phyloP scores from a whole-genome alignment of 2,797 vertebrate species.

The Trachops cirrhosus region DNA sequence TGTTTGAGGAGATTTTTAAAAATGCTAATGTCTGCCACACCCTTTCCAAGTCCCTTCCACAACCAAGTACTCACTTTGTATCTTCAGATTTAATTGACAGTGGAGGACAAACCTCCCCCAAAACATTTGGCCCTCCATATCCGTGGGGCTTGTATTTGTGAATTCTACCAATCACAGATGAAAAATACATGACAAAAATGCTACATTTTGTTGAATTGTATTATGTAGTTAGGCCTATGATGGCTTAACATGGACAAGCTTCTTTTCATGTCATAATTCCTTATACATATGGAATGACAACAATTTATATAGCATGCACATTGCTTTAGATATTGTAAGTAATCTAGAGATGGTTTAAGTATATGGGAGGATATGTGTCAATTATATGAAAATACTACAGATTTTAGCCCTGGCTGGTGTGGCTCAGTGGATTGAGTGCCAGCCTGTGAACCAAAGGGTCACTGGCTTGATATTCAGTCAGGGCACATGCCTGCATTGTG shows the following conservation, averaged over 20 bases:
- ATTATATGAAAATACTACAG: background rate
- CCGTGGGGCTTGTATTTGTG: background rate
- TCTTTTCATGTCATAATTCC: background rate
- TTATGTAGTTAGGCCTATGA: background rate
- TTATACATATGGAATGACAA: background rate
- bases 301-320: background rate
- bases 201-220: background rate
- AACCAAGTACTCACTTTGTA: background rate
- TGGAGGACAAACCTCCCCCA: background rate
- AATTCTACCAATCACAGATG: background rate
- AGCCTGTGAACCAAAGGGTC: no score
- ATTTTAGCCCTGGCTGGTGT: background rate
- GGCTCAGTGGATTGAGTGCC: no score
- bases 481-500: no score
- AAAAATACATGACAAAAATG: background rate
- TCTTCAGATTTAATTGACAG: background rate
- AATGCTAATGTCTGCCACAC: background rate
- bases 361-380: background rate
- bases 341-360: background rate
- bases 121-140: background rate
- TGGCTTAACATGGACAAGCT: background rate
- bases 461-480: no score
- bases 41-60: background rate
- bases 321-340: background rate
- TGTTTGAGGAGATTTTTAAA: background rate